A percentile compares a stretch with the other conserved stretches of the same genome.
phyloP scores from a whole-genome alignment of 2,888 invertebrate species.

The Hanleya hanleyi region DNA sequence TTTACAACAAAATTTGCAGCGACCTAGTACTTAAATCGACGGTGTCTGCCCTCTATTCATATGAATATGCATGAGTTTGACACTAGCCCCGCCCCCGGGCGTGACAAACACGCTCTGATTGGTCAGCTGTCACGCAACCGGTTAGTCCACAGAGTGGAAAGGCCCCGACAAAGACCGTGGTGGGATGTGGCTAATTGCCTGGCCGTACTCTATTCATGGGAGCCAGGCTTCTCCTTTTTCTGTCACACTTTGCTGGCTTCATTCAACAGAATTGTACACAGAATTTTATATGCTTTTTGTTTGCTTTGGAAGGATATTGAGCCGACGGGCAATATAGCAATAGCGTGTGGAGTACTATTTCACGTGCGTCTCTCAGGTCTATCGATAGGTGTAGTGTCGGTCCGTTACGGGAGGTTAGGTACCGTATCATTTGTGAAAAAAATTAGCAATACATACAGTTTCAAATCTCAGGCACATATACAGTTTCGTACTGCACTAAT shows the following conservation, averaged over 20 bases:
- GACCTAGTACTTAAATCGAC: constrained; percentile 12
- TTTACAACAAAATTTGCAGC: constrained; percentile 11
- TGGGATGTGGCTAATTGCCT: no score
- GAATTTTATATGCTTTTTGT: not conserved
- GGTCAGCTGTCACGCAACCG: no score
- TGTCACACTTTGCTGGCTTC: not conserved
- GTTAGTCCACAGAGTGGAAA: no score
- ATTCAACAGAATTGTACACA: constrained; percentile 1
- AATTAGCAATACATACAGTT: no score
- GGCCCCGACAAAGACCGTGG: no score
- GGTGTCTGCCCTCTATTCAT: not conserved
- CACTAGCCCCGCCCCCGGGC: not conserved
- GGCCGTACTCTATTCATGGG: no score
- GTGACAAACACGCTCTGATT: not conserved
- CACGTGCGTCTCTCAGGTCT: no score
- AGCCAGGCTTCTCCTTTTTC: not conserved
- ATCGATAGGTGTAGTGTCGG: no score
- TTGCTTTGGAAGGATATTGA: not conserved
- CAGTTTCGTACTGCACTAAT: no score
- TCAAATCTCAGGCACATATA: no score
- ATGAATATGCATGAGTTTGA: not conserved
- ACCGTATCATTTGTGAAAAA: no score
- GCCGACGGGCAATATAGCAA: not conserved
- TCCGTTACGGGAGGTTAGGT: no score
- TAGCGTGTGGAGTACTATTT: not conserved